These are phyloP conservation scores for Acanthurus lineatus DNA, from an alignment of 2,797 vertebrate species.

Conservation along the genomic window DNA sequence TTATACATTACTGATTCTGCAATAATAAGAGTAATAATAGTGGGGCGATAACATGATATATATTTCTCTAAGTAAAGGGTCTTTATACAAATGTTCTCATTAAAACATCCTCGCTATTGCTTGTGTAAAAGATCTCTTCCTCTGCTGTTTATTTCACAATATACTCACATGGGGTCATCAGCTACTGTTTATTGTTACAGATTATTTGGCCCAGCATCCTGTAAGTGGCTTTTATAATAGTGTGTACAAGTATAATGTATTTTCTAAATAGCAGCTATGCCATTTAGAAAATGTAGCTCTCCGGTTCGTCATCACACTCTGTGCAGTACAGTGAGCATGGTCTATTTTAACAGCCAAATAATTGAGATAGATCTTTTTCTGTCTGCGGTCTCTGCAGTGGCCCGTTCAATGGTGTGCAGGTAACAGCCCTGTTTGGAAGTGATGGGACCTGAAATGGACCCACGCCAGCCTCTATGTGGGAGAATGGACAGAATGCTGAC, in stretches of 20 bases:
- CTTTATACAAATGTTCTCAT: not conserved
- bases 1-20: not conserved
- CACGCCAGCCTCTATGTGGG: constrained; percentile 58
- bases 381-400: constrained; percentile 56
- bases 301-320: constrained; percentile 9
- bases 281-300: constrained; percentile 14
- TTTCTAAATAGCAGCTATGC: constrained; percentile 5
- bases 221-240: not conserved
- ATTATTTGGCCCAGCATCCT: not conserved
- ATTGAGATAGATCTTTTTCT: constrained; percentile 35
- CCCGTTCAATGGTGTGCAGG: constrained; percentile 55
- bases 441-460: constrained; percentile 72
- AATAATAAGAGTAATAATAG: not conserved
- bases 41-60: not conserved
- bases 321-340: not conserved
- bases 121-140: not conserved
- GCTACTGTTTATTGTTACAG: not conserved
- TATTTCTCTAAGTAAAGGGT: not conserved
- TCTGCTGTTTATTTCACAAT: not conserved
- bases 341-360: constrained; percentile 53
- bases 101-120: not conserved
- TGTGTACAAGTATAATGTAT: not conserved
- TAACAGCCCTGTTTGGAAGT: constrained; percentile 68
- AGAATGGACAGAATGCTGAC: constrained; percentile 76
- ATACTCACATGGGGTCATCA: not conserved